Evolutionary conservation across 2,888 invertebrate genomes (phyloP), one percentile per base, ranked within the genome.

Genomic region (Cosmia pyralina): DNA sequence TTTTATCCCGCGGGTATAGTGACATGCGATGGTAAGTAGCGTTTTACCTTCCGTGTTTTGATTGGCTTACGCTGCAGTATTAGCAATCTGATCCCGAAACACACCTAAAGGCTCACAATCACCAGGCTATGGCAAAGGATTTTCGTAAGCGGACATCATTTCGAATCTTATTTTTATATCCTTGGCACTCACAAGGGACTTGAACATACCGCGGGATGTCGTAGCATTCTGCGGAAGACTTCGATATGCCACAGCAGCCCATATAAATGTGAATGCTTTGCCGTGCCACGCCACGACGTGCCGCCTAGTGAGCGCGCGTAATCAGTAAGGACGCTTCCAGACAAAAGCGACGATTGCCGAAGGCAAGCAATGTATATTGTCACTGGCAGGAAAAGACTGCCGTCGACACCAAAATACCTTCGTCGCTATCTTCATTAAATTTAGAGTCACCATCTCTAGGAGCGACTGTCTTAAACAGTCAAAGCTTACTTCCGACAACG

Each of bases 381-480:
- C 19, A 60, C 15, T 53, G 48, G 22, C 79, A 65, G 76, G 65
- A 55, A 52, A 55, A 55, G 44, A 13, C 34, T 48, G 77, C 19
- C 22, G 13, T 34, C 53, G 64, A 65, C 64, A 60, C n/a, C 44
- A n/a, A 38, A 13, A 60, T n/a, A 15, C 64, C 64, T 76, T 72
- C 34, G 13, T 60, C 28, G 22, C n/a, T 48, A 41, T 59, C 53
- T 72, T 65, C 53, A 60, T 60, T 28, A 28, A 28, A 28, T 63
- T 70, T 41, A 70, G 34, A 62, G 46, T 41, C 58, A n/a, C n/a
- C n/a, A 41, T 53, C 41, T 72, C 72, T 28, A 55, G 34, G 13
- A 64, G 44, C 22, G n/a, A 17, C 22, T 73, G 67, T 67, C 79
- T 63, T 5, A 34, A 48, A 41, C 79, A 79, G 46, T 53, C 46